Percentiles rank a stretch among this genome's conserved stretches.
These are phyloP conservation scores for Tympanoctomys barrerae DNA, from an alignment of 2,797 vertebrate species.

Conservation along the genomic window DNA sequence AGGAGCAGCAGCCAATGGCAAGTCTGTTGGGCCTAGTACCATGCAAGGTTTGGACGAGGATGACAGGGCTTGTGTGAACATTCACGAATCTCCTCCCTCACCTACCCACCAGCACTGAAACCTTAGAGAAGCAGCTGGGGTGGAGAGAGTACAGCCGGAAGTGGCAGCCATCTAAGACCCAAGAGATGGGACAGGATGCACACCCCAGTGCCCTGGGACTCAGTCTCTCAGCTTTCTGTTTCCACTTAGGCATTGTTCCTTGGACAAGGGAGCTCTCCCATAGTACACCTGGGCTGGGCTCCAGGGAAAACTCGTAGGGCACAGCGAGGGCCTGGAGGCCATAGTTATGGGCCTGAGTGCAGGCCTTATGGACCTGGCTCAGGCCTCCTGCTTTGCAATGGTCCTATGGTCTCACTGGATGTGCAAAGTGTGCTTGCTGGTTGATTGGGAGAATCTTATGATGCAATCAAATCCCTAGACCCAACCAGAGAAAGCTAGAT, in stretches of 20 bases:
- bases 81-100: conserved; percentile 29
- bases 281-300: conserved; percentile 35
- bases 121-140: conserved; percentile 54
- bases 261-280: background rate
- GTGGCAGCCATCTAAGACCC: conserved; percentile 48
- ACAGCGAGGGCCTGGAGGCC: background rate
- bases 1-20: conserved; percentile 67
- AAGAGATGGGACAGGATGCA: conserved; percentile 75
- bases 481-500: conserved; percentile 23
- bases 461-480: conserved; percentile 13
- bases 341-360: background rate
- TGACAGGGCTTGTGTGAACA: conserved; percentile 66
- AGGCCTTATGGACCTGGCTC: background rate
- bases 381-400: conserved; percentile 19
- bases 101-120: conserved; percentile 37
- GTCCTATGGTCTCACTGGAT: background rate
- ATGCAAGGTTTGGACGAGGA: background rate
- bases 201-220: conserved; percentile 55
- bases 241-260: background rate
- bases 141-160: conserved; percentile 57
- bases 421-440: background rate
- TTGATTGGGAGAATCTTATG: conserved; percentile 24
- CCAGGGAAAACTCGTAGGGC: background rate
- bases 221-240: conserved; percentile 27
- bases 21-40: background rate